Percentiles rank a stretch among this genome's conserved stretches.
Conservation (phyloP, 2,797 vertebrate species). For the Semotilus atromaculatus region DNA sequence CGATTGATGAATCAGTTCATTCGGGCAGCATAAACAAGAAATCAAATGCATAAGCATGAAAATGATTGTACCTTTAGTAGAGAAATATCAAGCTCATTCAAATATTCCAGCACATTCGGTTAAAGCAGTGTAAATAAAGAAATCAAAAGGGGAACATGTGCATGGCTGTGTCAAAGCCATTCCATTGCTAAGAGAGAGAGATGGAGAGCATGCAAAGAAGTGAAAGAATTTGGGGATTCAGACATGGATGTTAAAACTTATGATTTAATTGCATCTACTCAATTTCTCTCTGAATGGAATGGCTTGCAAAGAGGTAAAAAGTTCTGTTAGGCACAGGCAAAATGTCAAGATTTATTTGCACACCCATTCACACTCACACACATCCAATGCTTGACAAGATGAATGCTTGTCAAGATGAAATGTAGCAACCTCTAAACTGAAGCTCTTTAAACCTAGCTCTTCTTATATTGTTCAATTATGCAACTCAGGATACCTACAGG, state of each 20-base stretch:
- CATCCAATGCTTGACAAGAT: conserved; percentile 7
- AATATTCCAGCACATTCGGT: conserved; percentile 67
- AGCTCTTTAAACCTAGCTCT: not conserved
- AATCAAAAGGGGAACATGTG: conserved; percentile 53
- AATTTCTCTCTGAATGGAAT: conserved; percentile 66
- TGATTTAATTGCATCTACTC: conserved; percentile 36
- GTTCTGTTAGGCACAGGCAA: conserved; percentile 67
- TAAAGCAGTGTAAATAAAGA: conserved; percentile 69
- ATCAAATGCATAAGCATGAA: conserved; percentile 57
- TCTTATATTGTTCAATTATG: not conserved
- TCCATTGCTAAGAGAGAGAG: conserved; percentile 54
- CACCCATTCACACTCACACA: conserved; percentile 13
- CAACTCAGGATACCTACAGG: not conserved
- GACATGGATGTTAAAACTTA: not conserved
- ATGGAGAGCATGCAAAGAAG: conserved; percentile 35
- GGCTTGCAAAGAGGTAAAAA: conserved; percentile 67
- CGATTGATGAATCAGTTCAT: conserved; percentile 64
- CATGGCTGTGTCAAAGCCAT: conserved; percentile 61
- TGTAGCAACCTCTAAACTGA: conserved; percentile 12
- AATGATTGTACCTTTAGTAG: conserved; percentile 48
- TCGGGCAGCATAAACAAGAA: conserved; percentile 64
- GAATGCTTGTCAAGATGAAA: not conserved
- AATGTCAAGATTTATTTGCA: conserved; percentile 51
- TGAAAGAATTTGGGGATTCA: conserved; percentile 13
- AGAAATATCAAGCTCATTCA: conserved; percentile 42